Percentiles rank a stretch among this genome's conserved stretches.
Conservation (phyloP, 2,888 invertebrate species). For the Torymus texanus region DNA sequence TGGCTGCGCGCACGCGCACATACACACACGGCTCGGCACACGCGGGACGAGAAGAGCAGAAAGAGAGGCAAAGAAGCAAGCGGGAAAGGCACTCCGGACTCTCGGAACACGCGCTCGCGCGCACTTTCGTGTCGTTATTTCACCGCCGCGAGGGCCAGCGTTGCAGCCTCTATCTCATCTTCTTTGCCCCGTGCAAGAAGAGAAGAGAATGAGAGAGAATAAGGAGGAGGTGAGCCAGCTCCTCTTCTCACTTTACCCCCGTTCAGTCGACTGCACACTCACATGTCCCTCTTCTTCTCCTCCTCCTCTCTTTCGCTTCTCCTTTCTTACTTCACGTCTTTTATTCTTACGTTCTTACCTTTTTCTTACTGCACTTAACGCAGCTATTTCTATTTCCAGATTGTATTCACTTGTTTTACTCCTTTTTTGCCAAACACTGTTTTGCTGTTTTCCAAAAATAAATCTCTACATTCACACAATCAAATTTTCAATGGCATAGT, state of each 20-base stretch:
- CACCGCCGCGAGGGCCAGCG: constrained; percentile 67
- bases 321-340: constrained; percentile 30
- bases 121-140: constrained; percentile 69
- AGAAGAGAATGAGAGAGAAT: constrained; percentile 26
- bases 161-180: constrained; percentile 49
- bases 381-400: constrained; percentile 1
- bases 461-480: too few relatives aligned
- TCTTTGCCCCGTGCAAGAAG: constrained; percentile 26
- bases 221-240: constrained; percentile 38
- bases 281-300: constrained; percentile 38
- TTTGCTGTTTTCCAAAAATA: too few relatives aligned
- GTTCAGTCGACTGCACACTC: constrained; percentile 52
- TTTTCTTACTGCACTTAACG: constrained; percentile 27
- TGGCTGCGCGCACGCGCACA: not conserved
- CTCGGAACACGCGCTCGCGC: constrained; percentile 33
- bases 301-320: constrained; percentile 4
- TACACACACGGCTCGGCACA: too few relatives aligned
- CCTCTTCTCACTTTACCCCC: constrained; percentile 54
- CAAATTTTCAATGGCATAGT: too few relatives aligned
- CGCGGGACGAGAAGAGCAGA: not conserved
- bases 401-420: not conserved
- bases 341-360: constrained; percentile 27
- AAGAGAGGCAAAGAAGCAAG: constrained; percentile 1
- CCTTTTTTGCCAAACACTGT: not conserved
- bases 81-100: constrained; percentile 52